These are phyloP conservation scores for Drosophila seguyi DNA, from an alignment of 1,140 invertebrate genomes.

Conservation along the genomic window DNA sequence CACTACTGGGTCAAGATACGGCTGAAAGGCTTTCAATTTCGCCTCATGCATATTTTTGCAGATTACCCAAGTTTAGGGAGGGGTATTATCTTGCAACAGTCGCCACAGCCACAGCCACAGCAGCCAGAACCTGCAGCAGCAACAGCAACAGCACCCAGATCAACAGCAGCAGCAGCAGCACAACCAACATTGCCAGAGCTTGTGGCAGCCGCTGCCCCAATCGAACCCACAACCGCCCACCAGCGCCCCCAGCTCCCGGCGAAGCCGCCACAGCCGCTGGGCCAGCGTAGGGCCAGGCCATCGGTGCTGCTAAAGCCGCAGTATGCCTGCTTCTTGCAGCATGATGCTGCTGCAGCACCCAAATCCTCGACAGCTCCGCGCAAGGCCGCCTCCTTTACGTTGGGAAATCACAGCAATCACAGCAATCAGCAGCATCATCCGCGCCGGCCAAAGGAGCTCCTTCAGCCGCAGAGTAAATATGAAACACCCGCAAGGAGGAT, in stretches of 20 bases:
- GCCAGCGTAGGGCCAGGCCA: constrained; percentile 55
- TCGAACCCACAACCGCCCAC: constrained; percentile 22
- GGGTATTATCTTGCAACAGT: constrained; percentile 82
- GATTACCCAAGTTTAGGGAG: constrained; percentile 84
- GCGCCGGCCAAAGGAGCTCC: constrained; percentile 34
- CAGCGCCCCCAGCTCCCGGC: constrained; percentile 29
- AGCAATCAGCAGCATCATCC: constrained; percentile 3
- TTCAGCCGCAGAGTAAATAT: constrained; percentile 41
- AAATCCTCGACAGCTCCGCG: constrained; percentile 30
- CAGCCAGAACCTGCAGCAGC: constrained; percentile 32
- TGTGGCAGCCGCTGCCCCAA: constrained; percentile 14
- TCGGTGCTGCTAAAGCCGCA: constrained; percentile 75
- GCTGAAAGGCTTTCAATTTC: constrained; percentile 57
- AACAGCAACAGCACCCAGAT: constrained; percentile 11
- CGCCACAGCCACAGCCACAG: constrained; percentile 27
- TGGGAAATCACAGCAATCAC: constrained; percentile 31
- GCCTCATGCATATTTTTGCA: constrained; percentile 78
- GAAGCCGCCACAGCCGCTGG: constrained; percentile 8
- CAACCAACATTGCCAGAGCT: not conserved
- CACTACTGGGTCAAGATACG: constrained; percentile 8
- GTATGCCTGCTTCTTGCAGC: constrained; percentile 77
- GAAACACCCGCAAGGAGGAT: constrained; percentile 25
- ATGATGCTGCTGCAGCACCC: constrained; percentile 42
- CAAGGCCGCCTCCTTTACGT: constrained; percentile 67
- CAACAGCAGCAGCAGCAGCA: constrained; percentile 12